Conservation (phyloP, 2,113 vertebrate genomes). For the Marmota flaviventris region DNA sequence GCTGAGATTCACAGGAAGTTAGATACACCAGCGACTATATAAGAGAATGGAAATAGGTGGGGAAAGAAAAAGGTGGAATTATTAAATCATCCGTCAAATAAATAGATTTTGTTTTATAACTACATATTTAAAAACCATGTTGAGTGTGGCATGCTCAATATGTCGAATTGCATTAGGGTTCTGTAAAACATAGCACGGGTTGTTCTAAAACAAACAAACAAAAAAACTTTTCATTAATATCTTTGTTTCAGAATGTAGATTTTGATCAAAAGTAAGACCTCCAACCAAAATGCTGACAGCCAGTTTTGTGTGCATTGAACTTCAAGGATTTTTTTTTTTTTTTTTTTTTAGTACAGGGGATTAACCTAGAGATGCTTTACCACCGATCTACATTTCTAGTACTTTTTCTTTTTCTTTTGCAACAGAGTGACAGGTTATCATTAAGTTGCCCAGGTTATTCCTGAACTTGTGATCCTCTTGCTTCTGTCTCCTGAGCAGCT, state of each 20-base stretch:
- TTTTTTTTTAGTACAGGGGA: too few relatives aligned
- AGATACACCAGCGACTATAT: background rate
- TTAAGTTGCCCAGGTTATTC: too few relatives aligned
- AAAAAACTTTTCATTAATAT: background rate
- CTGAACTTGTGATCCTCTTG: too few relatives aligned
- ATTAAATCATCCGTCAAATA: background rate
- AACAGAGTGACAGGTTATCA: too few relatives aligned
- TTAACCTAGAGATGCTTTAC: too few relatives aligned
- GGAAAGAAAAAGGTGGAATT: background rate
- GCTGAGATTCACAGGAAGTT: background rate
- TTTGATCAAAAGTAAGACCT: background rate
- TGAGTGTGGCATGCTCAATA: background rate
- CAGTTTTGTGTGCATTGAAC: background rate
- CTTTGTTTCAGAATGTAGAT: background rate
- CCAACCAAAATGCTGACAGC: background rate
- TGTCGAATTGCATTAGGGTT: background rate
- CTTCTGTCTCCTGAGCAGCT: too few relatives aligned
- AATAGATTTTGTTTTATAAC: background rate
- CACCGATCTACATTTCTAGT: too few relatives aligned
- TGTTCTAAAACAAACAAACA: background rate
- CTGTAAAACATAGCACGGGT: background rate
- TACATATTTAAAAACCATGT: background rate
- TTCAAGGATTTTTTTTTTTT: background rate
- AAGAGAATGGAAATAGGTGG: background rate
- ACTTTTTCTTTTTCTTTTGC: too few relatives aligned